phyloP scores from a whole-genome alignment of 53 echinoderm and acorn worm genomes.

The Zoroaster sp. region DNA sequence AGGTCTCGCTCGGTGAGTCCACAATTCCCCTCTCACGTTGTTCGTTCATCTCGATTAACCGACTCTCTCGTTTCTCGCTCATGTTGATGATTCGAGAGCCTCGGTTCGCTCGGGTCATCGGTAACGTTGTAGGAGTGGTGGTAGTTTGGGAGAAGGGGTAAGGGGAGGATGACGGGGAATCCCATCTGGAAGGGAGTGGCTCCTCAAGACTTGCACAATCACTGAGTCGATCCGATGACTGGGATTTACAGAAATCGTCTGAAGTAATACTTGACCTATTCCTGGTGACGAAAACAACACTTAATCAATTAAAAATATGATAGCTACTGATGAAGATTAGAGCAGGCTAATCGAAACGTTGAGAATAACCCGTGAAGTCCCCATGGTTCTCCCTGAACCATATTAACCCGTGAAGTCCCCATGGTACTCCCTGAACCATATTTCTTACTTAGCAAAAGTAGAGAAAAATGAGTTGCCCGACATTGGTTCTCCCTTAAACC shows the following conservation, averaged over 20 bases:
- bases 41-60: slow-evolving; percentile 85
- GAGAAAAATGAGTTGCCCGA: no score
- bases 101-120: slow-evolving; percentile 67
- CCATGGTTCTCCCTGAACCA: no score
- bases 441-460: no score
- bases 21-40: slow-evolving; percentile 77
- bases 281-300: background rate
- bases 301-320: no score
- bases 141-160: background rate
- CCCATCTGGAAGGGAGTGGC: slow-evolving; percentile 16
- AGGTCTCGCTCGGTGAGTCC: slow-evolving; percentile 61
- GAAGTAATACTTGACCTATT: slow-evolving; percentile 28
- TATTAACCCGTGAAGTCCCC: no score
- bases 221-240: slow-evolving; percentile 58
- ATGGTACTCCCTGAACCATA: no score
- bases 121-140: background rate
- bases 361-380: no score
- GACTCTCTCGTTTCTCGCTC: slow-evolving; percentile 94
- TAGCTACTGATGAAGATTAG: no score
- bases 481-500: no score
- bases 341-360: no score
- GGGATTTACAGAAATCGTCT: slow-evolving; percentile 54
- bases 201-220: slow-evolving; percentile 63
- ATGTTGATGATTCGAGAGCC: slow-evolving; percentile 81
- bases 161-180: slow-evolving; percentile 5